phyloP scores from a whole-genome alignment of 2,888 invertebrate species.

The Melieria crassipennis region DNA sequence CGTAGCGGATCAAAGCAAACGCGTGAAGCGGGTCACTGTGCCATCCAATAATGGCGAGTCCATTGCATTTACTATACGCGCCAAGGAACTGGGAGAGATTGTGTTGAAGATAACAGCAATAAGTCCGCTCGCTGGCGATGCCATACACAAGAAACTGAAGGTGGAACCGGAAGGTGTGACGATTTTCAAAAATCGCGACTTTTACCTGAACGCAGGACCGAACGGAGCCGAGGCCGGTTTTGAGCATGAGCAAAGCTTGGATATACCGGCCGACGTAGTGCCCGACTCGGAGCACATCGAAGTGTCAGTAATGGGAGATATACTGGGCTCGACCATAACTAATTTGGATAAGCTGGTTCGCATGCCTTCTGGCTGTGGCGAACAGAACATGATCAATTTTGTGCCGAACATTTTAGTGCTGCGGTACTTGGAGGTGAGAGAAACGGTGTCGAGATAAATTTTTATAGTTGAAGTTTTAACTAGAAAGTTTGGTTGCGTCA shows the following conservation, averaged over 20 bases:
- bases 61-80: conserved; percentile 76
- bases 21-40: conserved; percentile 11
- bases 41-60: conserved; percentile 25
- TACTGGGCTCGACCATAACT: conserved; percentile 66
- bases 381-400: conserved; percentile 75
- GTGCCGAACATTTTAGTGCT: conserved; percentile 74
- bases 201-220: conserved; percentile 71
- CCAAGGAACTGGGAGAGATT: conserved; percentile 74
- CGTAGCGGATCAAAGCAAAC: not conserved
- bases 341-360: conserved; percentile 70
- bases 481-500: no score
- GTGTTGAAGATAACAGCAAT: conserved; percentile 76
- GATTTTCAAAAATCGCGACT: conserved; percentile 72
- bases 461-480: no score
- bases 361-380: conserved; percentile 75
- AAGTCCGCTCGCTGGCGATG: conserved; percentile 65
- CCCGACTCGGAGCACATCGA: conserved; percentile 69
- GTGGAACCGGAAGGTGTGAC: conserved; percentile 80
- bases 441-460: not conserved
- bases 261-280: conserved; percentile 68
- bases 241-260: conserved; percentile 65
- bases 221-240: no score
- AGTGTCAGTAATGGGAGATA: conserved; percentile 69
- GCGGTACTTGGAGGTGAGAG: conserved; percentile 69
- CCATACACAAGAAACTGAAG: conserved; percentile 71